Evolutionary conservation across 2,113 vertebrate species (phyloP), one percentile per base, ranked within the genome.

Genomic region (Burhinus bistriatus): DNA sequence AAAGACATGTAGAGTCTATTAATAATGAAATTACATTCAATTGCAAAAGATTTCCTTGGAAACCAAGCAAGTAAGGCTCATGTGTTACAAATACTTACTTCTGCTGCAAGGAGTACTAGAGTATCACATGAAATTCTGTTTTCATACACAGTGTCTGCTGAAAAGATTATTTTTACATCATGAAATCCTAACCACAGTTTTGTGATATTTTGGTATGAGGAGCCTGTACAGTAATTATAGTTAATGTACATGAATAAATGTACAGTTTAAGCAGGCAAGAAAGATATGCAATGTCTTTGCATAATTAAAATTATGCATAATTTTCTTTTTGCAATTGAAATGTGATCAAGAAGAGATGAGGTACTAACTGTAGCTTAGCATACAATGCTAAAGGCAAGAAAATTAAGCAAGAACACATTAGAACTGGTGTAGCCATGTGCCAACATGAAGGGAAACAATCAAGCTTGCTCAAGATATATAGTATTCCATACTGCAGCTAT

Each of bases 1-100:
- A 91, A 95, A 88, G 73, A 89, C 80, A 68, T 90, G 89, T 97
- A 89, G 76, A 92, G 86, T 96, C 95, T 97, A 95, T 96, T 90
- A 84, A 93, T 93, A 96, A 95, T 89, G 79, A 97, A 97, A 96
- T 97, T 93, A 89, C 23, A 89, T 96, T 97, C 92, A 97, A 87
- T 80, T 94, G 95, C 82, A 91, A 98, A 97, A 97, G 19, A 97
- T 97, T 98, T 94, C 97, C 92, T 97, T 96, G 97, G 98, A 96
- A 98, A 98, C 97, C 44, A 95, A 97, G 82, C 20, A 22, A 94
- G 69, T 81, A 81, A 52, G 44, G 70, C 34, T 89, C 71, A 64
- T 70, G 47, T 76, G 64, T 87, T 86, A 89, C 59, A 96, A 86
- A 90, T 49, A 87, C n/a, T 89, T 91, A 30, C 36, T 49, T 25